These are phyloP conservation scores for Zalophus californianus DNA, from an alignment of 2,797 vertebrate species.

Conservation along the genomic window DNA sequence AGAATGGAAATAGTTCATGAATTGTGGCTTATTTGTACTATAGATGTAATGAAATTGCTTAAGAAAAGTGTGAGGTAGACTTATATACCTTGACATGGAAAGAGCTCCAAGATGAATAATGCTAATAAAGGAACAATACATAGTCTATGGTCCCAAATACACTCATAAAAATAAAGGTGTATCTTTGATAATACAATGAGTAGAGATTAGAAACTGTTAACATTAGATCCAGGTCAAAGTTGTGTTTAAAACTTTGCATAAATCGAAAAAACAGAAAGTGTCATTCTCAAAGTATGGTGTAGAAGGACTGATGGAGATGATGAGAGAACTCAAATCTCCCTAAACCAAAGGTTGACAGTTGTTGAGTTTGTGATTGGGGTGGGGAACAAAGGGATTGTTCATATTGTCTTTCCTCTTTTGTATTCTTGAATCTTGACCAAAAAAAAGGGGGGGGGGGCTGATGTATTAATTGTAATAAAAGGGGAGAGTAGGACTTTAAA, in stretches of 20 bases:
- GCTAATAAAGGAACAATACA: background rate
- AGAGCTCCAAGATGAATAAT: background rate
- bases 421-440: background rate
- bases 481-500: background rate
- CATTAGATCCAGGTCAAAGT: background rate
- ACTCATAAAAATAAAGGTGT: background rate
- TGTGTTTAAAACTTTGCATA: conserved; percentile 15
- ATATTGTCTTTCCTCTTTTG: background rate
- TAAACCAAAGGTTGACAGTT: background rate
- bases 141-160: background rate
- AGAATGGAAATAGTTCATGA: conserved; percentile 38
- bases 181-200: background rate
- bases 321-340: background rate
- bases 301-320: background rate
- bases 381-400: background rate
- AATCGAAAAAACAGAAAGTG: background rate
- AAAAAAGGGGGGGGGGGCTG: background rate
- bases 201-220: background rate
- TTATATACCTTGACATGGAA: background rate
- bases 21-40: background rate
- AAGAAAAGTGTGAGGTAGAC: background rate
- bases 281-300: background rate
- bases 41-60: background rate
- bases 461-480: background rate
- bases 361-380: background rate